Base-by-base conservation (phyloP, 1,140 invertebrate species). In the Zaprionus gabonicus region DNA sequence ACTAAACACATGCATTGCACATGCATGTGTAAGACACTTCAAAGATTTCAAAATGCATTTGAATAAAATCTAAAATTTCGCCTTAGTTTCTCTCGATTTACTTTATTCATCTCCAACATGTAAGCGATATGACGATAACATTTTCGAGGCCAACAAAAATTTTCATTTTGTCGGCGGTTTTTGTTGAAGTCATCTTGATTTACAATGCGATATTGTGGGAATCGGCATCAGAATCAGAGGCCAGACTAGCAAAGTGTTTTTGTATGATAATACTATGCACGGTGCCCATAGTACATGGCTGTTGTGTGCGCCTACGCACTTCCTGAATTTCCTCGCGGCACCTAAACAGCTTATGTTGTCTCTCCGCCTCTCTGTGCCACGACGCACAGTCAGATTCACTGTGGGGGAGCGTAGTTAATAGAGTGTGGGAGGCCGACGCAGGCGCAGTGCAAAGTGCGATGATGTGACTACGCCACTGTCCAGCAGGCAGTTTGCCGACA, bases 11-110 rank as follows among this genome's bases (percentile, higher is more conserved):
- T 70, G 49, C 80, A 58, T 53, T 64, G 65, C 66, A 80, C 71
- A 71, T 58, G 59, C 36, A 49, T 53, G 57, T 71, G 38, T 56
- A 70, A 49, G 44, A 65, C 49, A 69, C 51, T 34, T 36, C 44
- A 69, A 53, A 49, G 56, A 77, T 75, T 78, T 76, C 59, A 78
- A 76, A 86, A 83, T 88, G 71, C 81, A 83, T 88, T 87, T 88
- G 74, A 87, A 87, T 87, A 88, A 83, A 87, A 49, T 53, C 17
- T 59, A 58, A 70, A 68, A 83, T 70, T 64, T 81, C 68, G 78
- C 83, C 82, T 80, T 68, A 71, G 41, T 51, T 51, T 10, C 10
- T 13, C 6, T 41, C 2, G 23, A 2, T 2, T 23, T 55, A 34
- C 25, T 62, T 6, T 46, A 17, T 46, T 44, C 2, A 10, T 17